Base-by-base conservation (phyloP, 2,888 invertebrate genomes). In the Netelia fuscicornis region DNA sequence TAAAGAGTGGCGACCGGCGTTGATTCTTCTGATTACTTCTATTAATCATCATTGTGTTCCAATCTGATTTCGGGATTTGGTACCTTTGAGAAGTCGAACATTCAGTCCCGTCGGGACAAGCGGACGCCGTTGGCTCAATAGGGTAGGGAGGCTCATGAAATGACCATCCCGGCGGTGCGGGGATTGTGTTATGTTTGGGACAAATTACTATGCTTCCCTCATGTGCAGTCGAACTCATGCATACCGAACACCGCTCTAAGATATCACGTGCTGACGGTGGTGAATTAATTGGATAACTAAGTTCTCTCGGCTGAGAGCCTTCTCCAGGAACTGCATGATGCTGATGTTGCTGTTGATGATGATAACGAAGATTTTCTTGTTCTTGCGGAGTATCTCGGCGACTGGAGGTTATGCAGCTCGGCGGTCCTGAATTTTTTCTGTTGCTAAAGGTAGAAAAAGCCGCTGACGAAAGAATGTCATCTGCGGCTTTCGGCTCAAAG, bases 391-490 rank as follows among this genome's bases (percentile, higher is more conserved):
- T 54, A 0, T 20, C 60, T 60, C 80, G 60, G 2, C 58, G 56
- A 52, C 52, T 70, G 13, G 68, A 54, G 23, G 60, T 37, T n/a
- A 81, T 30, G 60, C 90, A 89, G 80, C 89, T 92, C 84, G 90
- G 89, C 65, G 89, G 88, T 52, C 85, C 83, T n/a, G 88, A 84
- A 0, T 67, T 79, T 5, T 80, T 84, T 6, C 88, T 89, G 90
- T 95, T 95, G 30, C 95, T 95, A 90, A 95, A 95, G 0, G 95
- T 95, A 81, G 95, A 95, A 91, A 95, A 95, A 0, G 37, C 37
- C 2, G 90, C 91, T 0, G 90, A 88, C 89, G 89, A 94, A 90
- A 86, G 93, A 90, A 87, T 89, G 13, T 13, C 54, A 52, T 92
- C 89, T 54, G 94, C 88, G 58, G 91, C 91, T 85, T 94, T 94